phyloP scores from a whole-genome alignment of 1,140 invertebrate species.

The Ceratosolen solmsi region DNA sequence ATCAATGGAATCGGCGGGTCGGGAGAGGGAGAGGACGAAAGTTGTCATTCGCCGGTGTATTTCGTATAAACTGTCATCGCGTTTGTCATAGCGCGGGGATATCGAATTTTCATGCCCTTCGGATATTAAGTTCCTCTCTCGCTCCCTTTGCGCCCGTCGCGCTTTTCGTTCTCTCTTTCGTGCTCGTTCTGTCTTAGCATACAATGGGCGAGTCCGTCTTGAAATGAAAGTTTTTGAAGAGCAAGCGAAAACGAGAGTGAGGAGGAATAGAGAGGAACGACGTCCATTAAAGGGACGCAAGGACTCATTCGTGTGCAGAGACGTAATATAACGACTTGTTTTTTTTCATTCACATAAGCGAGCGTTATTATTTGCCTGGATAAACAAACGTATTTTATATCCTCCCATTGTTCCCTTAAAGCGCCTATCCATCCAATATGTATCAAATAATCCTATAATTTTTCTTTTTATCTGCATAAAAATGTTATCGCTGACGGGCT shows the following conservation, averaged over 20 bases:
- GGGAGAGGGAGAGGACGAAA: slow-evolving; percentile 27
- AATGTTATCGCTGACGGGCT: background rate
- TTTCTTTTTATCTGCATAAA: slow-evolving; percentile 20
- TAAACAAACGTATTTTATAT: slow-evolving; percentile 31
- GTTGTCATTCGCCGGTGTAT: slow-evolving; percentile 38
- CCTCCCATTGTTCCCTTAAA: slow-evolving; percentile 20
- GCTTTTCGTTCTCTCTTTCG: slow-evolving; percentile 15
- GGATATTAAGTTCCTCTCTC: slow-evolving; percentile 48
- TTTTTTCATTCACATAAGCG: slow-evolving; percentile 43
- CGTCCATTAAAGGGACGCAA: slow-evolving; percentile 33
- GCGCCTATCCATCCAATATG: background rate
- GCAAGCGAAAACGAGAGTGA: background rate
- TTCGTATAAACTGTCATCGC: slow-evolving; percentile 52
- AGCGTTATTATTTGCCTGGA: slow-evolving; percentile 47
- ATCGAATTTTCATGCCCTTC: slow-evolving; percentile 54
- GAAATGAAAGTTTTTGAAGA: slow-evolving; percentile 49
- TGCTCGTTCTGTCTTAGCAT: slow-evolving; percentile 51
- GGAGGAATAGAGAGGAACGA: background rate
- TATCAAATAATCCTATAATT: background rate
- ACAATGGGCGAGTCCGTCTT: slow-evolving; percentile 41
- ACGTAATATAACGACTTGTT: slow-evolving; percentile 30
- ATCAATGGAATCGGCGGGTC: slow-evolving; percentile 30
- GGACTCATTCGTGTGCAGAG: slow-evolving; percentile 3
- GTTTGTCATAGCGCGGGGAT: slow-evolving; percentile 50
- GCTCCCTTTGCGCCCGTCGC: slow-evolving; percentile 31